Conservation (phyloP, 64 coral and sea anemone species). For the Montipora cactus region DNA sequence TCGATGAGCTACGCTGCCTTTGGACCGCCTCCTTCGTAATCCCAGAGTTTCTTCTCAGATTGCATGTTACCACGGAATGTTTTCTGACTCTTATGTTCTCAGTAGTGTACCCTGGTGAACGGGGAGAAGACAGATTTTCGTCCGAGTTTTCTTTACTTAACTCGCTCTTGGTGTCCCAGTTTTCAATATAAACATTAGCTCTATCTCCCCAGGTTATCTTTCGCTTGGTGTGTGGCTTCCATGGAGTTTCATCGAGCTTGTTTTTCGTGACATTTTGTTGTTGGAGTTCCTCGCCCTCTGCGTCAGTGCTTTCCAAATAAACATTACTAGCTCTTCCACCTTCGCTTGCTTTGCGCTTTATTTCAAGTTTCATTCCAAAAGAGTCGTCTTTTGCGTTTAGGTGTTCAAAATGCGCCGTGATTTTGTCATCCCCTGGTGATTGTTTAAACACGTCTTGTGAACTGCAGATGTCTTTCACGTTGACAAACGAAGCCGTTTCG, state of each 20-base stretch:
- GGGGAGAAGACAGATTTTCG: constrained; percentile 14
- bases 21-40: neutral
- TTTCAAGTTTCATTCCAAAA: neutral
- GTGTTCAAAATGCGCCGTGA: neutral
- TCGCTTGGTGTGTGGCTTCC: neutral
- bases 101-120: neutral
- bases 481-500: constrained; percentile 15
- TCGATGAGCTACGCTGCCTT: neutral
- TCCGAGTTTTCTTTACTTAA: constrained; percentile 6
- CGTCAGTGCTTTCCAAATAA: neutral
- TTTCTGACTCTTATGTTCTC: neutral
- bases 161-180: neutral
- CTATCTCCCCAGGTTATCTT: constrained; percentile 14
- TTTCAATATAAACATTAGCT: neutral
- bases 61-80: neutral
- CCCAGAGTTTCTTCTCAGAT: neutral
- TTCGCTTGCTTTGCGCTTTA: neutral
- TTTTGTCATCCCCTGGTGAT: neutral
- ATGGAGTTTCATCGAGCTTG: neutral
- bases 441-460: neutral
- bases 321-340: neutral
- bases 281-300: neutral
- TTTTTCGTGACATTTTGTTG: neutral
- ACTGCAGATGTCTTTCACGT: neutral
- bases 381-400: neutral